Conservation (phyloP, 64 coral and sea anemone genomes). For the Trachythela sp. region DNA sequence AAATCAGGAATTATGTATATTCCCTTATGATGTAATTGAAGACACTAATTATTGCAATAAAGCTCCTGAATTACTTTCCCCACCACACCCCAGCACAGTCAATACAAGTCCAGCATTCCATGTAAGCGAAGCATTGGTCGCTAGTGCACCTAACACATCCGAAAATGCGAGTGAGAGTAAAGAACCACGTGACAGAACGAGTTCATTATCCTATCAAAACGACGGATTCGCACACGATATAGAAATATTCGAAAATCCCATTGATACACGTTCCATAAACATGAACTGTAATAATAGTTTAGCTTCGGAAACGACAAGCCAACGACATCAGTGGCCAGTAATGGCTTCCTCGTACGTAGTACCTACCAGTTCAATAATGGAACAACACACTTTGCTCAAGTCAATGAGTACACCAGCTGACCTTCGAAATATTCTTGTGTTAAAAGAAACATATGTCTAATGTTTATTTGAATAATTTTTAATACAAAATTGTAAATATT, state of each 20-base stretch:
- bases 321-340: not conserved
- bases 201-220: not conserved
- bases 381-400: not conserved
- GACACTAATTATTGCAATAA: not conserved
- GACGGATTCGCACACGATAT: not conserved
- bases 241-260: not conserved
- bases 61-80: not conserved
- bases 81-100: not conserved
- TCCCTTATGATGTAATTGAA: slow-evolving; percentile 33
- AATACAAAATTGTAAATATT: too few relatives aligned
- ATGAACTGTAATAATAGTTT: too few relatives aligned
- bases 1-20: slow-evolving; percentile 71
- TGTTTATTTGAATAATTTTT: not conserved
- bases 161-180: not conserved
- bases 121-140: not conserved
- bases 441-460: not conserved
- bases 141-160: not conserved
- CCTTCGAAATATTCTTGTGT: not conserved
- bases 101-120: not conserved
- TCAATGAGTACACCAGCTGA: not conserved
- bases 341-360: not conserved
- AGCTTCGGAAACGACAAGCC: not conserved
- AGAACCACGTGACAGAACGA: not conserved
- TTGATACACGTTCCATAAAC: not conserved
- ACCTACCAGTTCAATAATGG: not conserved